phyloP scores from a whole-genome alignment of 2,888 invertebrate genomes.

The Dugesia japonica region DNA sequence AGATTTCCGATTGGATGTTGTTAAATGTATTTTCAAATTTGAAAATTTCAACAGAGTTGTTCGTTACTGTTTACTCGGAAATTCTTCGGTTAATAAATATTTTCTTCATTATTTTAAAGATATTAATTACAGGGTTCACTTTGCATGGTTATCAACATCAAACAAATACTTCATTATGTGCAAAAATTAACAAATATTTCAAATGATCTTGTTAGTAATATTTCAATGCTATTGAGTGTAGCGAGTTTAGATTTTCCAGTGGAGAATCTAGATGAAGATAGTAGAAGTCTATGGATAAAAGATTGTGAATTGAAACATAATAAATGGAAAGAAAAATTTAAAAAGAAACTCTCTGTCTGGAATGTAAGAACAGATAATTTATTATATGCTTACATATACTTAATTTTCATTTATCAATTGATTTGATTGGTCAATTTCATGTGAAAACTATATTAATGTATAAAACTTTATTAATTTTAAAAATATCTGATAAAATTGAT shows the following conservation, averaged over 20 bases:
- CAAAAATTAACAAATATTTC: not conserved
- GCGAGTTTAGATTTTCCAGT: not conserved
- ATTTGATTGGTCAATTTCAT: not conserved
- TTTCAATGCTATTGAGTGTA: not conserved
- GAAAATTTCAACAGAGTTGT: not conserved
- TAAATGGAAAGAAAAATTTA: not conserved
- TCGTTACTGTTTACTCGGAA: not conserved
- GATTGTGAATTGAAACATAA: not conserved
- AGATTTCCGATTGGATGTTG: not conserved
- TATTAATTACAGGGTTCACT: not conserved
- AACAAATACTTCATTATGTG: not conserved
- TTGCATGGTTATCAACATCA: not conserved
- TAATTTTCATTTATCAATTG: not conserved
- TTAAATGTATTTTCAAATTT: not conserved
- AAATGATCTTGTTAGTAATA: not conserved
- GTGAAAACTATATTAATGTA: no score
- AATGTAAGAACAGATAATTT: no score
- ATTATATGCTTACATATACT: no score
- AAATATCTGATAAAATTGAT: no score
- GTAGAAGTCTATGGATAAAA: not conserved
- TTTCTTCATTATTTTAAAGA: not conserved
- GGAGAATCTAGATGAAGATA: not conserved
- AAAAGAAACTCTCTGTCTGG: not conserved
- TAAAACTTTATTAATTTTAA: no score
- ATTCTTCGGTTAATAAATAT: not conserved